A percentile compares a stretch with the other conserved stretches of the same genome.
Evolutionary conservation across 2,888 invertebrate genomes (phyloP).

Genomic region (Hoplodrina blanda): DNA sequence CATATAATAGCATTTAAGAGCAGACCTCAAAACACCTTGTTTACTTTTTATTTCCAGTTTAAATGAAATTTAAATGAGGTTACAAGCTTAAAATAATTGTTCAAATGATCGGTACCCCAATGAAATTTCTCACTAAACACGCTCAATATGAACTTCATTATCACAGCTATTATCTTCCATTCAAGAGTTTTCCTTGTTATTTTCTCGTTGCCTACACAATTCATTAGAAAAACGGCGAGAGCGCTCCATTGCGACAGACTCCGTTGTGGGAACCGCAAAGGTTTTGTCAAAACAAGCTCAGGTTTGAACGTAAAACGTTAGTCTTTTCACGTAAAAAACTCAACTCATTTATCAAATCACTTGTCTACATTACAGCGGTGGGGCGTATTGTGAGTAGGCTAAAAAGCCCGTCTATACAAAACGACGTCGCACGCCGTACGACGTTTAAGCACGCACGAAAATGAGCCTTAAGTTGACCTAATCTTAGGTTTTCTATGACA

Average conservation of each 20-base stretch:
- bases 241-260: constrained; percentile 70
- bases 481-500: constrained; percentile 60
- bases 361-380: constrained; percentile 83
- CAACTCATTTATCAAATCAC: constrained; percentile 87
- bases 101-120: constrained; percentile 31
- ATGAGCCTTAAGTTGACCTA: constrained; percentile 71
- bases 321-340: constrained; percentile 83
- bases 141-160: constrained; percentile 62
- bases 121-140: constrained; percentile 55
- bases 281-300: constrained; percentile 78
- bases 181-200: constrained; percentile 59
- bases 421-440: constrained; percentile 70
- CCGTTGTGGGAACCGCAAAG: constrained; percentile 72
- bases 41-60: constrained; percentile 13
- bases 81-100: constrained; percentile 36
- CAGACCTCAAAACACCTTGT: constrained; percentile 1
- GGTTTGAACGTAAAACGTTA: constrained; percentile 74
- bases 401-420: constrained; percentile 83
- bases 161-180: constrained; percentile 56
- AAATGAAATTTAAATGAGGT: constrained; percentile 36
- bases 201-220: constrained; percentile 60
- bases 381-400: constrained; percentile 83
- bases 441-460: constrained; percentile 73
- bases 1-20: not conserved
- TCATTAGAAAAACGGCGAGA: constrained; percentile 68